Evolutionary conservation across 2,113 vertebrate genomes (phyloP), one percentile per base, ranked within the genome.

Genomic region (Isurus oxyrinchus): DNA sequence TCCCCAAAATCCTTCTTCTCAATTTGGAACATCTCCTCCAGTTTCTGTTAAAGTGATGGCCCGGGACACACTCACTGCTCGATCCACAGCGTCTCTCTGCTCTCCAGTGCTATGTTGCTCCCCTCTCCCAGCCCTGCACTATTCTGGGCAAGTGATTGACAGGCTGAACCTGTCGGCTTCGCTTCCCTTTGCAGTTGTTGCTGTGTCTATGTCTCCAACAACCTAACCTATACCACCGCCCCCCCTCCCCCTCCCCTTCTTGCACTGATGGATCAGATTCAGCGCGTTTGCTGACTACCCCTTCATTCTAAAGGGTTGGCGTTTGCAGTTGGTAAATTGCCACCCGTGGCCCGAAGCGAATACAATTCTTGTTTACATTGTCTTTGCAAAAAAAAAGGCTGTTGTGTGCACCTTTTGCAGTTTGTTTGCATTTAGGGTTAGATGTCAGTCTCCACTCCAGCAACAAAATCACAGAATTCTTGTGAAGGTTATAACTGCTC

Each of bases 61-160:
- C 98, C 97, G 97, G 98, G 97, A 97, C 97, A 98, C 97, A 97
- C 97, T 97, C 97, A 97, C 96, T 84, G 96, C 96, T 97, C 96
- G 97, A 98, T 97, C 98, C 97, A 97, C 94, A 98, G 97, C 97
- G 97, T 97, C 67, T 96, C 97, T 97, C 0, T 1, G 44, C 44
- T 98, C 97, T 98, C 97, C 97, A 96, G 97, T 97, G 97, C 55
- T 61, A 57, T 35, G 97, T 98, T 97, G 97, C 98, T 96, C 96
- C 98, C 96, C 97, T 97, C 97, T 97, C 19, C 35, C 63, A 61
- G 97, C 97, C 97, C 98, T 97, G 98, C 97, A 98, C 98, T 99
- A 99, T 99, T 99, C 98, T 98, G 98, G 98, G 98, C 97, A 96
- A 49, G 97, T 98, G 97, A 98, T 96, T 98, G 98, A 98, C 98